Evolutionary conservation across 2,113 vertebrate genomes (phyloP).

Genomic region (Gadus chalcogrammus): DNA sequence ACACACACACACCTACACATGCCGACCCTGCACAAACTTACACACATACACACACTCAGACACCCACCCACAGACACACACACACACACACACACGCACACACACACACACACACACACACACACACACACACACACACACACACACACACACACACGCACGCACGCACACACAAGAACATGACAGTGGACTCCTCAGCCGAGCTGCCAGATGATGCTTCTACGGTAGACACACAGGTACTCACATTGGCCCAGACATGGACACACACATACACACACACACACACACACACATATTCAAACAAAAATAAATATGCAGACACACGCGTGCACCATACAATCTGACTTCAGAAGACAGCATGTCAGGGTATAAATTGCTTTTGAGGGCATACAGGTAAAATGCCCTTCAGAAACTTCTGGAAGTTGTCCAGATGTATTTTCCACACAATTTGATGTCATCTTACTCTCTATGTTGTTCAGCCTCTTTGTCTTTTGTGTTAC

Average conservation of each 20-base stretch:
- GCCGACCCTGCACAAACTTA: slow-evolving; percentile 1
- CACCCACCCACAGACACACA: too few relatives aligned
- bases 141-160: too few relatives aligned
- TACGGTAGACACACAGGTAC: slow-evolving; percentile 17
- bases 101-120: too few relatives aligned
- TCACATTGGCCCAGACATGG: background rate
- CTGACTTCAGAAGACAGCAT: slow-evolving; percentile 20
- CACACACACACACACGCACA: too few relatives aligned
- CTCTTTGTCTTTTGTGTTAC: slow-evolving; percentile 15
- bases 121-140: too few relatives aligned
- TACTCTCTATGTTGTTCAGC: slow-evolving; percentile 29
- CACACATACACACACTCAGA: too few relatives aligned
- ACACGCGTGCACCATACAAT: slow-evolving; percentile 1
- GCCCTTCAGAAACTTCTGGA: slow-evolving; percentile 39
- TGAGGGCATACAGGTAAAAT: slow-evolving; percentile 43
- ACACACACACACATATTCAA: background rate
- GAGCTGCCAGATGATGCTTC: slow-evolving; percentile 33
- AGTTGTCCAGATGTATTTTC: slow-evolving; percentile 46
- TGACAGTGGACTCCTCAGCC: slow-evolving; percentile 44
- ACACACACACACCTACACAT: background rate
- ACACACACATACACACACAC: background rate
- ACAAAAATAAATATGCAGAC: background rate
- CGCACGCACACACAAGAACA: slow-evolving; percentile 25
- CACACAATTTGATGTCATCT: slow-evolving; percentile 42
- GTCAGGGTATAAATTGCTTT: slow-evolving; percentile 35